A percentile compares a stretch with the other conserved stretches of the same genome.
Conservation (phyloP, 2,113 vertebrate genomes). For the Felis chaus region DNA sequence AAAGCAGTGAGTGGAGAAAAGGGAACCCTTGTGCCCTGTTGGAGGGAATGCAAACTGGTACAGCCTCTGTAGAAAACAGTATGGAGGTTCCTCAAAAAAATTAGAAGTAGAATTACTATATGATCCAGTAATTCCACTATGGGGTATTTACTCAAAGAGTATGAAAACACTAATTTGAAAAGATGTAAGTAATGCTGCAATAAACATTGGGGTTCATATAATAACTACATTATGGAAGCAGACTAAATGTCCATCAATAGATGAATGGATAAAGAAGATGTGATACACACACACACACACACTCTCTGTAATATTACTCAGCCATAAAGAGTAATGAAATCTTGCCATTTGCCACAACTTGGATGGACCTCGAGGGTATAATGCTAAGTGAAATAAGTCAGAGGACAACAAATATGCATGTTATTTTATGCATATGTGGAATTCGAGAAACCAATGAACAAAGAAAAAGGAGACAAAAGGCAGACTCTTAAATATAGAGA, state of each 20-base stretch:
- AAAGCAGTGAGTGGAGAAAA: not conserved
- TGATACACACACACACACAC: accelerated
- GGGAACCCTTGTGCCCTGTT: not conserved
- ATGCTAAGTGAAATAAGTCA: not conserved
- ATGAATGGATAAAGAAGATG: not conserved
- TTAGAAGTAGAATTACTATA: not conserved
- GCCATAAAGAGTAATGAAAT: not conserved
- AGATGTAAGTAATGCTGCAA: too few relatives aligned
- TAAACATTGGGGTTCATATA: not conserved
- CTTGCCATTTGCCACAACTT: not conserved
- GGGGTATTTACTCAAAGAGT: not conserved
- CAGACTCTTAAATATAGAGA: not conserved
- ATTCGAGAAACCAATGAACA: not conserved
- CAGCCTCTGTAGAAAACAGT: not conserved
- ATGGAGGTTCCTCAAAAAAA: not conserved
- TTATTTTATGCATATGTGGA: not conserved
- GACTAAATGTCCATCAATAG: not conserved
- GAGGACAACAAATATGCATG: not conserved
- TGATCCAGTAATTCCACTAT: not conserved
- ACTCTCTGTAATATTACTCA: not conserved
- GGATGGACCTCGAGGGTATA: not conserved
- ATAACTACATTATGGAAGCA: not conserved
- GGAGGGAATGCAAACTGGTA: not conserved
- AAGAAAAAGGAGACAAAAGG: not conserved
- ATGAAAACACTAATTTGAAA: not conserved